Evolutionary conservation across 2,797 vertebrate species (phyloP).

Genomic region (Rhinatrema bivittatum): DNA sequence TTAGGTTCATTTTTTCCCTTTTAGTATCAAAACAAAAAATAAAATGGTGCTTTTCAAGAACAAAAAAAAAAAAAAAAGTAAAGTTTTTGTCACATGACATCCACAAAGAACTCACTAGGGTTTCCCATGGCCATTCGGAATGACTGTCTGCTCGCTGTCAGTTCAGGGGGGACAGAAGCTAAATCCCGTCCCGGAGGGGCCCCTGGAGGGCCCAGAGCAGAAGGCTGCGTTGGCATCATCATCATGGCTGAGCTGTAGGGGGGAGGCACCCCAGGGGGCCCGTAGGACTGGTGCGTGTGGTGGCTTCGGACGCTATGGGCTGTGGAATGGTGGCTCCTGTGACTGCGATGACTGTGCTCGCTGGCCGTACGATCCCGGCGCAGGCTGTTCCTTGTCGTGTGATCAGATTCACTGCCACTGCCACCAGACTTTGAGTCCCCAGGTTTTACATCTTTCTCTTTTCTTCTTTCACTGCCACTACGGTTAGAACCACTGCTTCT

Average conservation of each 20-base stretch:
- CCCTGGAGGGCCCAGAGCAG: constrained; percentile 66
- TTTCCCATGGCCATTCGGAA: constrained; percentile 94
- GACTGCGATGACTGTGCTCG: constrained; percentile 64
- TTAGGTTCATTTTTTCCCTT: constrained; percentile 25
- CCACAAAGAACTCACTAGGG: constrained; percentile 93
- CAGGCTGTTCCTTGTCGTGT: constrained; percentile 68
- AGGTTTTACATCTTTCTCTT: constrained; percentile 50
- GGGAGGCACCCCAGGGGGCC: constrained; percentile 72
- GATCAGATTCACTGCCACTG: constrained; percentile 77
- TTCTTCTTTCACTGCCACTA: constrained; percentile 70
- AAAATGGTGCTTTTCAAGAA: constrained; percentile 14
- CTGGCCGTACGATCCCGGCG: constrained; percentile 66
- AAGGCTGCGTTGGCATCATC: constrained; percentile 59
- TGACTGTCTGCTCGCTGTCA: constrained; percentile 89
- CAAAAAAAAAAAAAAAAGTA: constrained; percentile 13
- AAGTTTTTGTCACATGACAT: constrained; percentile 84
- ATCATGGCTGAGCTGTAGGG: constrained; percentile 75
- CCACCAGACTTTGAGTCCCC: constrained; percentile 76
- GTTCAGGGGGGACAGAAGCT: constrained; percentile 84
- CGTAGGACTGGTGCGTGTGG: constrained; percentile 76
- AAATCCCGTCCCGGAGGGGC: constrained; percentile 83
- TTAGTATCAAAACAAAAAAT: constrained; percentile 32
- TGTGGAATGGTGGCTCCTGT: constrained; percentile 73
- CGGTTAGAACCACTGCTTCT: constrained; percentile 80
- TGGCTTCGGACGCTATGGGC: constrained; percentile 78